A percentile compares a stretch with the other conserved stretches of the same genome.
Evolutionary conservation across 37 sponge, comb jelly and placozoan genomes (phyloP).

Genomic region (Ephydatia muelleri): DNA sequence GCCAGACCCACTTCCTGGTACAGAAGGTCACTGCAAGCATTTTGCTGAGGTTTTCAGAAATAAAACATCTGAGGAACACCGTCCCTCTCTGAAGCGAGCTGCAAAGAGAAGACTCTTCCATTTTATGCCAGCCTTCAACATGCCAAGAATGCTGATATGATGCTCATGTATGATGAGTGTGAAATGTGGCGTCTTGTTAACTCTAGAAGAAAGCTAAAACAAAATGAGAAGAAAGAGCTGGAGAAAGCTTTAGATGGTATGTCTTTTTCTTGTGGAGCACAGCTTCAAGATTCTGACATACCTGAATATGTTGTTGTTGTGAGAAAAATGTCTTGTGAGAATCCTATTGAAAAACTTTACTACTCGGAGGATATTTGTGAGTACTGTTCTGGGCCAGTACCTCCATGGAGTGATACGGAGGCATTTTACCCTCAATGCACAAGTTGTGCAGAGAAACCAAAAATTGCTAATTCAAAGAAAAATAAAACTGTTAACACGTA

Average conservation of each 20-base stretch:
- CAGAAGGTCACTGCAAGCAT: constrained; percentile 11
- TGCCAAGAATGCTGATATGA: constrained; percentile 16
- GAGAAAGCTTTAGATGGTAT: background rate
- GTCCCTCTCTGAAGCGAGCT: no score
- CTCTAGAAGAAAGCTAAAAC: constrained; percentile 2
- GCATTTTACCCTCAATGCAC: no score
- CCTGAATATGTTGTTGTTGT: constrained; percentile 17
- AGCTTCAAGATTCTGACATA: constrained; percentile 2
- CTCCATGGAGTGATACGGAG: no score
- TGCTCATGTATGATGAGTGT: constrained; percentile 46
- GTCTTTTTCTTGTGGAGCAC: constrained; percentile 30
- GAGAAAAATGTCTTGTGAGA: constrained; percentile 9
- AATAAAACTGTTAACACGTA: no score
- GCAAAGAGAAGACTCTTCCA: constrained; percentile 6
- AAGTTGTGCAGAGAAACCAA: no score
- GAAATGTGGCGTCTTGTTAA: constrained; percentile 39
- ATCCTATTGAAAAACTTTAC: constrained; percentile 22
- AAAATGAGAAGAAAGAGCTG: background rate
- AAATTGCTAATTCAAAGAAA: no score
- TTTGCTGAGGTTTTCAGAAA: constrained; percentile 12
- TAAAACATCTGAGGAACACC: constrained; percentile 18
- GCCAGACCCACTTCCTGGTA: background rate
- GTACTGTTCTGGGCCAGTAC: constrained; percentile 16
- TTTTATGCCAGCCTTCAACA: constrained; percentile 33
- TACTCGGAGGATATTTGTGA: constrained; percentile 36